phyloP scores from a whole-genome alignment of 2,888 invertebrate species.

The Pseudoips prasinana region DNA sequence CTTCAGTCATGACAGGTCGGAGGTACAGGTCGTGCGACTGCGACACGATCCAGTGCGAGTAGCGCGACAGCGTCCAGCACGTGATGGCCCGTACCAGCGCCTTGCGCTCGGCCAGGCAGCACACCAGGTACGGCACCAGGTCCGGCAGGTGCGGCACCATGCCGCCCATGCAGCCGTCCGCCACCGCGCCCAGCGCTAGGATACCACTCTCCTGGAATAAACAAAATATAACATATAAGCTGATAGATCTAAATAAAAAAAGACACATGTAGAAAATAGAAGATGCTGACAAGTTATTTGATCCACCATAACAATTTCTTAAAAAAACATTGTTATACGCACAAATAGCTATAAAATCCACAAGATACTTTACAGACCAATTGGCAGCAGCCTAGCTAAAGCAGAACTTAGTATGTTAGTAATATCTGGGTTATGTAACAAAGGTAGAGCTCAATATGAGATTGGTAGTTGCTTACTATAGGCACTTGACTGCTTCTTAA shows the following conservation, averaged over 20 bases:
- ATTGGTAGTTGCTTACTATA: no score
- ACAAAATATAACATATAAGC: constrained; percentile 1
- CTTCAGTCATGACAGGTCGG: constrained; percentile 96
- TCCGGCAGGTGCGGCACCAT: constrained; percentile 98
- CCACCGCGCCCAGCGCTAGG: constrained; percentile 95
- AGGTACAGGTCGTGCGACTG: constrained; percentile 97
- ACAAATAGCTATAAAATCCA: no score
- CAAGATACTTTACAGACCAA: no score
- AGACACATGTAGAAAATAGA: neutral
- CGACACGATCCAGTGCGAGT: constrained; percentile 98
- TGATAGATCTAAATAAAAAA: neutral
- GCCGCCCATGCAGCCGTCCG: constrained; percentile 96
- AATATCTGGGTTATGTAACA: no score
- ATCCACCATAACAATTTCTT: neutral
- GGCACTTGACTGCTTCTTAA: no score
- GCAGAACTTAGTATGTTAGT: no score
- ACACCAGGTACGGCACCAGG: constrained; percentile 97
- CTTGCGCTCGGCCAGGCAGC: constrained; percentile 95
- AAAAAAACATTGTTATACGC: no score
- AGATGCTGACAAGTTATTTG: no score
- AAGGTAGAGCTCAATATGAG: no score
- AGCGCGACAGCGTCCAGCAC: constrained; percentile 99
- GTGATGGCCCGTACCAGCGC: constrained; percentile 98
- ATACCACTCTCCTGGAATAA: constrained; percentile 89
- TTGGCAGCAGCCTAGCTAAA: no score